Base-by-base conservation (phyloP, 2,888 invertebrate species). In the Caradrina clavipalpis region DNA sequence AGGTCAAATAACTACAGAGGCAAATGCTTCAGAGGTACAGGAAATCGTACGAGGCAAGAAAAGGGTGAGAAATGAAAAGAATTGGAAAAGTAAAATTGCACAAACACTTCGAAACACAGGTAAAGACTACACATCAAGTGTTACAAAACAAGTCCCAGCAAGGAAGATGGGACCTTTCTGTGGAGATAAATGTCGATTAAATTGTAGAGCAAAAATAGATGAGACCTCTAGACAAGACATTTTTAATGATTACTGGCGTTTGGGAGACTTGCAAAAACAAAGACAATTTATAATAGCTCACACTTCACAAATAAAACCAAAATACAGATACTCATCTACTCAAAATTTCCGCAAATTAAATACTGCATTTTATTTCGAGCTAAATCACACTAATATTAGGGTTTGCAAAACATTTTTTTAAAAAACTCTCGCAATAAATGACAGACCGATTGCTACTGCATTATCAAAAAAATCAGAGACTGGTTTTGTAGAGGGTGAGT, bases 31-130 rank as follows among this genome's bases (percentile, higher is more conserved):
- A 22, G 60, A 60, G 35, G 60, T 60, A 39, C 60, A 80, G 83
- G 86, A 74, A 88, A 89, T 81, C 78, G 84, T 74, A 82, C 86
- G 77, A 83, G 79, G 73, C 56, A 62, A 72, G 72, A 78, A 72
- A 77, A 73, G 76, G 79, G 82, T 81, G 76, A 69, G 69, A n/a
- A 66, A 39, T 64, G 49, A 56, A 61, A 31, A 49, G 17, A 68
- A 56, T 49, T 61, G 49, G 54, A 55, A 61, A 68, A 68, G 66
- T 66, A 66, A 66, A 54, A 66, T 59, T 47, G 66, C 66, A 66
- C 54, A 59, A 66, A 35, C 66, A 59, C 59, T 66, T 66, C 53
- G 59, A 35, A 66, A 66, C 54, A 59, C 54, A 47, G 66, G 54
- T 59, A 66, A 66, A 7, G 45, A 58, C 22, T 65, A 58, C 53